Evolutionary conservation across 2,113 vertebrate species (phyloP).

Genomic region (Phaetusa simplex): DNA sequence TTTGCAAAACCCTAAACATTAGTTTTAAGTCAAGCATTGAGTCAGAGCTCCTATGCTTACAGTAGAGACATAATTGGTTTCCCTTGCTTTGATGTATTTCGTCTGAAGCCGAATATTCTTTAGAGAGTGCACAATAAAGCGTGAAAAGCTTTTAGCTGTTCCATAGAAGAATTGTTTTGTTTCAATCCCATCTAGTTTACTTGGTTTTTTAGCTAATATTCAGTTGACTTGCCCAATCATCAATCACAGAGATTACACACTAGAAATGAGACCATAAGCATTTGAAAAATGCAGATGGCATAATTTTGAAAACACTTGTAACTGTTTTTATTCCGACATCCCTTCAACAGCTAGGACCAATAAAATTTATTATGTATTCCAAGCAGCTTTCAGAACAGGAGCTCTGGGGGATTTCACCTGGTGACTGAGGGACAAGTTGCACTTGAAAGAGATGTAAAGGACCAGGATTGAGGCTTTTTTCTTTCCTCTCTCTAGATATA

Average conservation of each 20-base stretch:
- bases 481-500: neutral
- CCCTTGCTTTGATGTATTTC: neutral
- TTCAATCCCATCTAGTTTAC: neutral
- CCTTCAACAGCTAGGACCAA: neutral
- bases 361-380: neutral
- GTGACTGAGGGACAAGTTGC: rapidly evolving
- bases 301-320: neutral
- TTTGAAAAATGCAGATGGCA: neutral
- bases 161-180: neutral
- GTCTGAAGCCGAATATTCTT: neutral
- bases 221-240: neutral
- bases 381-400: neutral
- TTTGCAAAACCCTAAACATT: neutral
- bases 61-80: neutral
- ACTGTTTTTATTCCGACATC: neutral
- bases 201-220: neutral
- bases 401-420: neutral
- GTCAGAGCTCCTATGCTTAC: neutral
- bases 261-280: neutral
- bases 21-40: neutral
- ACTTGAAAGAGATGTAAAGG: neutral
- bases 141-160: neutral
- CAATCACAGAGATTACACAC: neutral
- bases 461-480: neutral
- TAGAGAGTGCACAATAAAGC: neutral